Conservation (phyloP, 1,140 invertebrate genomes). For the silkworm (Bombyx mori) region DNA sequence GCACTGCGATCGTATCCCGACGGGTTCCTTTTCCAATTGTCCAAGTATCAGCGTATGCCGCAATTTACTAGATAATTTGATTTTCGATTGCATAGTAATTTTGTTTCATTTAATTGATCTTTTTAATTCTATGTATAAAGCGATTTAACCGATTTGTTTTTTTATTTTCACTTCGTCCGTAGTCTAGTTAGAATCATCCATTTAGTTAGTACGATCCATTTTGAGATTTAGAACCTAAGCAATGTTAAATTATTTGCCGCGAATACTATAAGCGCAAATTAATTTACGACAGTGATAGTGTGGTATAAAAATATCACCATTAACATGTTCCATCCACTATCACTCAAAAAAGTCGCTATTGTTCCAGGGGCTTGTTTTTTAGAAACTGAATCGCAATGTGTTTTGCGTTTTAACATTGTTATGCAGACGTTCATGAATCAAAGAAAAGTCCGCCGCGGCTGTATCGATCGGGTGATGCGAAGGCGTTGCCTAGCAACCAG, state of each 20-base stretch:
- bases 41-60: conserved; percentile 23
- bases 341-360: background rate
- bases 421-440: background rate
- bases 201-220: no score
- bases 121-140: conserved; percentile 5
- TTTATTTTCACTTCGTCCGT: no score
- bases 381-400: no score
- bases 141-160: background rate
- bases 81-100: conserved; percentile 27
- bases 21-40: conserved; percentile 5
- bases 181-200: no score
- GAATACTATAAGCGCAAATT: no score
- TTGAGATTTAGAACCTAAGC: no score
- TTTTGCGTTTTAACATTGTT: no score
- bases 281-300: no score
- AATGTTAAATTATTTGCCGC: no score
- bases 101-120: conserved; percentile 15
- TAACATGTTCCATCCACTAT: background rate
- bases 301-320: background rate
- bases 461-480: conserved; percentile 12
- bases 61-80: conserved; percentile 59
- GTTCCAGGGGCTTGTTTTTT: background rate
- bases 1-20: background rate
- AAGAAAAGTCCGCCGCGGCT: conserved; percentile 4
- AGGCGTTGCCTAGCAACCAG: conserved; percentile 8